phyloP scores from a whole-genome alignment of 2,888 invertebrate genomes.

The Caenorhabditis panamensis region DNA sequence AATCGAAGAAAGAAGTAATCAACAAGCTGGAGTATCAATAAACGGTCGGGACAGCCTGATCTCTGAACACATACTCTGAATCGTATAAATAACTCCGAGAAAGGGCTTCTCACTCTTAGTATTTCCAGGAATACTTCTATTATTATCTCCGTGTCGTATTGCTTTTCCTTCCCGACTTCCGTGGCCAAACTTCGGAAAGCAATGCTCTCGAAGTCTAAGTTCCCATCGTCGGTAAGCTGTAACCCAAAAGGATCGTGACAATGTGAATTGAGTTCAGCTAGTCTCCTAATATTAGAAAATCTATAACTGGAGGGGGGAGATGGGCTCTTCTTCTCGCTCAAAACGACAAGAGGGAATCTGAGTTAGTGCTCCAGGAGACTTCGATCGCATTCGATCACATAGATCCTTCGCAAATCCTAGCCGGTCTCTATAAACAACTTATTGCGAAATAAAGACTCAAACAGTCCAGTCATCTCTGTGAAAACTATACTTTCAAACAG shows the following conservation, averaged over 20 bases:
- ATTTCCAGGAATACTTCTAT: constrained; percentile 31
- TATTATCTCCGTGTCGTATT: constrained; percentile 1
- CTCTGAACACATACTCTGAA: constrained; percentile 31
- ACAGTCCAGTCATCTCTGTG: no score
- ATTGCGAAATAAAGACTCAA: no score
- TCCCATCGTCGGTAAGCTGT: constrained; percentile 45
- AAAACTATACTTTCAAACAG: no score
- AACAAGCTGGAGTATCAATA: constrained; percentile 65
- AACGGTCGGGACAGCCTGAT: constrained; percentile 60
- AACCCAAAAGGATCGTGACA: not conserved
- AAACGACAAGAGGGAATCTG: no score
- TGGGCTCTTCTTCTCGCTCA: no score
- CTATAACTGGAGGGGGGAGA: no score
- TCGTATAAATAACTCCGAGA: not conserved
- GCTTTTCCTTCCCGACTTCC: constrained; percentile 25
- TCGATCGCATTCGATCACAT: no score
- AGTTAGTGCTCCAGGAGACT: no score
- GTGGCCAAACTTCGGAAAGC: constrained; percentile 25
- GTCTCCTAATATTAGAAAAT: no score
- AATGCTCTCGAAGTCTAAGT: constrained; percentile 28
- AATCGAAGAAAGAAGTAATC: constrained; percentile 75
- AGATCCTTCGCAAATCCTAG: no score
- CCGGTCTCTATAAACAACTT: no score
- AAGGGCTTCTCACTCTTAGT: constrained; percentile 20
- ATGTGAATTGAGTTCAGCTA: no score